phyloP scores from a whole-genome alignment of 2,797 vertebrate species.

The Acanthurus lineatus region DNA sequence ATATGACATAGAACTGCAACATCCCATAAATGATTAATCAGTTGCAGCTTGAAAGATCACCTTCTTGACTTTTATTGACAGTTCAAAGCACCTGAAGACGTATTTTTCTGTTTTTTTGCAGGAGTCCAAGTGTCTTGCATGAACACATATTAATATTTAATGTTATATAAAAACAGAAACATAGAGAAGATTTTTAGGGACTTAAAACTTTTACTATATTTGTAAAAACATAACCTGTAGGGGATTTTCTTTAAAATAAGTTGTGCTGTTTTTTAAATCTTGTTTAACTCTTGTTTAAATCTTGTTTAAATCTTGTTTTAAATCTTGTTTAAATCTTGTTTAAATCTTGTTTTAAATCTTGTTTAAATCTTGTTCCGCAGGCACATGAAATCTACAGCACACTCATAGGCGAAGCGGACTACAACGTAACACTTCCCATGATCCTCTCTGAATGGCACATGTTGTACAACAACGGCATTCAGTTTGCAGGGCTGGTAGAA shows the following conservation, averaged over 20 bases:
- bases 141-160: background rate
- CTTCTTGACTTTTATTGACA: background rate
- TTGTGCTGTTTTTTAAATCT: background rate
- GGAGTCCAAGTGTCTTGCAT: too few species aligned
- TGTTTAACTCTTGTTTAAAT: background rate
- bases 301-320: background rate
- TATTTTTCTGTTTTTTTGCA: too few species aligned
- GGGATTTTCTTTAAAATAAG: background rate
- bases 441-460: slow-evolving; percentile 83
- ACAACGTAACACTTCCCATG: slow-evolving; percentile 76
- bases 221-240: too few species aligned
- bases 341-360: background rate
- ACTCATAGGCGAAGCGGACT: slow-evolving; percentile 24
- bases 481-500: slow-evolving; percentile 38
- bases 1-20: background rate
- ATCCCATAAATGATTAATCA: background rate
- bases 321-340: background rate
- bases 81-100: too few species aligned
- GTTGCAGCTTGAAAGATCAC: background rate
- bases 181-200: background rate
- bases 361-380: slow-evolving; percentile 41
- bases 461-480: slow-evolving; percentile 47
- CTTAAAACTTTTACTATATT: background rate
- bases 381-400: slow-evolving; percentile 22
- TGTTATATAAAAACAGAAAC: too few species aligned